Evolutionary conservation across 2,888 invertebrate species (phyloP).

Genomic region (Tetragonisca angustula): DNA sequence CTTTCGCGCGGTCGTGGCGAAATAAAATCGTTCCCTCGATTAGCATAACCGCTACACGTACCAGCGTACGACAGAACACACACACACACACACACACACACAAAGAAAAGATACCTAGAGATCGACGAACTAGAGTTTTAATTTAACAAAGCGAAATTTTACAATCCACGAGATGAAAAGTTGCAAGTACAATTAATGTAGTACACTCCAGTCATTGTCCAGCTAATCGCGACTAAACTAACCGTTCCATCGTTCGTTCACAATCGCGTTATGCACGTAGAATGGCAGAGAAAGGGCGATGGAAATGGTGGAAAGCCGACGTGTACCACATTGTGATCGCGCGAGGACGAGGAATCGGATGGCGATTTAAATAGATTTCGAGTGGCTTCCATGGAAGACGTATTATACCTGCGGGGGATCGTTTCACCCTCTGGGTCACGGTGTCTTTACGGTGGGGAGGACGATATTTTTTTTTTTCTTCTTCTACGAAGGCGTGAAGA

Average conservation of each 20-base stretch:
- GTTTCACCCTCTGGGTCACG: constrained; percentile 33
- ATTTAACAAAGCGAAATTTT: no score
- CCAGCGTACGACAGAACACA: not conserved
- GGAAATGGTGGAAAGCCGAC: not conserved
- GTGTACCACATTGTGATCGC: constrained; percentile 56
- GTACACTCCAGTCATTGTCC: no score
- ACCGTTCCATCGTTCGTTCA: not conserved
- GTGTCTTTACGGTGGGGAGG: constrained; percentile 12
- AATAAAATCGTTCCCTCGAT: constrained; percentile 51
- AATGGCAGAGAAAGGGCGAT: constrained; percentile 4
- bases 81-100: not conserved
- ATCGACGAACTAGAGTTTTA: not conserved
- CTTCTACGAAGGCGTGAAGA: constrained; percentile 76
- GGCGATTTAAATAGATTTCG: constrained; percentile 79
- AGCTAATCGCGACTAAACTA: constrained; percentile 52
- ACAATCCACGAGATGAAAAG: no score
- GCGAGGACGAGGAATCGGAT: constrained; percentile 75
- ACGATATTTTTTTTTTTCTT: constrained; percentile 15
- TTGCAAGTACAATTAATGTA: no score
- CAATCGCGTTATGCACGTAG: not conserved
- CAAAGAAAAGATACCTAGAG: not conserved
- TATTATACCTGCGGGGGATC: constrained; percentile 63
- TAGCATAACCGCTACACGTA: constrained; percentile 46
- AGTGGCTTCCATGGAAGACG: constrained; percentile 64
- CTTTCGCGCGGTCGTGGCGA: constrained; percentile 37